Conservation (phyloP, 2,113 vertebrate genomes). For the Brachirus orientalis region DNA sequence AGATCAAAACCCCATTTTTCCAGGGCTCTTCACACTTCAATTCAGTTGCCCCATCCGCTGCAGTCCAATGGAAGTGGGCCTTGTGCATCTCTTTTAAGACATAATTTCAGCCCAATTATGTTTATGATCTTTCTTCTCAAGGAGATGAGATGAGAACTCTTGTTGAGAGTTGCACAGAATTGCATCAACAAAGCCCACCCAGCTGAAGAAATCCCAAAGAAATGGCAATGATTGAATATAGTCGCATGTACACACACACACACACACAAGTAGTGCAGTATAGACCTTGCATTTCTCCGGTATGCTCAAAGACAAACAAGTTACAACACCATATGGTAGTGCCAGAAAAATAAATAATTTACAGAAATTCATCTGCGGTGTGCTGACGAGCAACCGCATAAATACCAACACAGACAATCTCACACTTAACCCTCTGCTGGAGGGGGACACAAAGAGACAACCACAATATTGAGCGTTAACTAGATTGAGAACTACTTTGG, state of each 20-base stretch:
- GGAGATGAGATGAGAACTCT: slow-evolving; percentile 53
- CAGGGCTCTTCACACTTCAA: slow-evolving; percentile 59
- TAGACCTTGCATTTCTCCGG: slow-evolving; percentile 66
- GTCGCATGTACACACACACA: slow-evolving; percentile 74
- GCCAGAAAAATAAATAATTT: slow-evolving; percentile 83
- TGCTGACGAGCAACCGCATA: slow-evolving; percentile 72
- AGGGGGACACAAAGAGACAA: slow-evolving; percentile 51
- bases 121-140: slow-evolving; percentile 55
- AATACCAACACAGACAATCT: slow-evolving; percentile 79
- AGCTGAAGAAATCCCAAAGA: slow-evolving; percentile 70
- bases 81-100: slow-evolving; percentile 41
- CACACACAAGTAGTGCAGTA: slow-evolving; percentile 67
- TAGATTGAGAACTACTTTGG: slow-evolving; percentile 81
- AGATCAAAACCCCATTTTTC: slow-evolving; percentile 83
- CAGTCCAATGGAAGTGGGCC: slow-evolving; percentile 31
- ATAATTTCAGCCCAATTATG: slow-evolving; percentile 69
- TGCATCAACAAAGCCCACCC: slow-evolving; percentile 76
- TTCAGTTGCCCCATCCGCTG: slow-evolving; percentile 47
- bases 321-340: slow-evolving; percentile 77
- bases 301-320: slow-evolving; percentile 77
- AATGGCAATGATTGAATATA: slow-evolving; percentile 74
- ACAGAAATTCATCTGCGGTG: slow-evolving; percentile 72
- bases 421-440: slow-evolving; percentile 66
- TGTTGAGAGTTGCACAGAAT: slow-evolving; percentile 60
- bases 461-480: slow-evolving; percentile 69